These are phyloP conservation scores for Cerastis leucographa DNA, from an alignment of 2,888 invertebrate species.

Conservation along the genomic window DNA sequence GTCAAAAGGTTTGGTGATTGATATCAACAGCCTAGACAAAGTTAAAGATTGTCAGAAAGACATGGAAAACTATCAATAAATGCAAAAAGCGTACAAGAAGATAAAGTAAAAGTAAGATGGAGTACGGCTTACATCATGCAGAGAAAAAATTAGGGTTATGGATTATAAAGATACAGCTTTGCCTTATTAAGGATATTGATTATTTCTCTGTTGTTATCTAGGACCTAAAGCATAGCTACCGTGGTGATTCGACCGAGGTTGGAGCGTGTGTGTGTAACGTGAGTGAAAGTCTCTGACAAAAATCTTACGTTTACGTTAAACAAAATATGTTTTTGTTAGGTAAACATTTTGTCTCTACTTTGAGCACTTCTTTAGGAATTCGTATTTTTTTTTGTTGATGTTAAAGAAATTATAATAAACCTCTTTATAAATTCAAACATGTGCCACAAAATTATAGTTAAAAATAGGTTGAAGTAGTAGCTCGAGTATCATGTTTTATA, in stretches of 20 bases:
- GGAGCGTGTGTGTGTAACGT: background rate
- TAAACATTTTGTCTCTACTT: background rate
- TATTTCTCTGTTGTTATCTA: background rate
- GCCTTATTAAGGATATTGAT: background rate
- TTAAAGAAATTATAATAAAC: slow-evolving; percentile 19
- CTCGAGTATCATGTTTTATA: slow-evolving; percentile 19
- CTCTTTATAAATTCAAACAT: slow-evolving; percentile 31
- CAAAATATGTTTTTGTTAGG: background rate
- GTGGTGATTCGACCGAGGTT: too few relatives aligned
- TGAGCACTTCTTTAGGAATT: background rate
- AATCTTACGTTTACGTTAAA: background rate
- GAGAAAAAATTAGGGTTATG: background rate
- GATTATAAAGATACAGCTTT: background rate
- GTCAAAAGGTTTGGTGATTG: slow-evolving; percentile 19
- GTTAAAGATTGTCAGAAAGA: background rate
- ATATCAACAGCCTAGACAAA: background rate
- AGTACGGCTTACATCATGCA: background rate
- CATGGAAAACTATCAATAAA: background rate
- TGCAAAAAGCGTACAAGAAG: background rate
- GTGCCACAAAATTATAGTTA: slow-evolving; percentile 20
- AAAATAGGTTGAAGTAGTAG: slow-evolving; percentile 16
- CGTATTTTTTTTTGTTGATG: background rate
- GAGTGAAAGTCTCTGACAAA: background rate
- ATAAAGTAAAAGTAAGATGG: background rate
- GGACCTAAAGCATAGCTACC: background rate